Evolutionary conservation across 2,797 vertebrate species (phyloP).

Genomic region (Pangasius krempfi): DNA sequence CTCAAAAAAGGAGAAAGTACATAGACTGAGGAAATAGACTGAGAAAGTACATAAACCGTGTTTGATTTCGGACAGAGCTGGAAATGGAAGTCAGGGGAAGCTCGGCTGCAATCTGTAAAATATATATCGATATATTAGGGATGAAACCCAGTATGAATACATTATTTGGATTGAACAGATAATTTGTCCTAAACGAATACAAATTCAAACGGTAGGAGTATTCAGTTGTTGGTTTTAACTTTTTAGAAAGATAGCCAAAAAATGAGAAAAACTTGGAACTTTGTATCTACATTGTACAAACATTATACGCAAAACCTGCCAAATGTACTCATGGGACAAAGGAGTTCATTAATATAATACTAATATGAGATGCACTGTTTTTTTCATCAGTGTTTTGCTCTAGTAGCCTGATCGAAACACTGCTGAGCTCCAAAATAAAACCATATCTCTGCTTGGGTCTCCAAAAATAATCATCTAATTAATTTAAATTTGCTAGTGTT

Average conservation of each 20-base stretch:
- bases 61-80: background rate
- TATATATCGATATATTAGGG: background rate
- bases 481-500: background rate
- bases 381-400: background rate
- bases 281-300: no score
- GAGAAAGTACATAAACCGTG: background rate
- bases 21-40: background rate
- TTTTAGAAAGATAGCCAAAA: no score
- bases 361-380: background rate
- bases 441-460: background rate
- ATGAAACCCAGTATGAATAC: background rate
- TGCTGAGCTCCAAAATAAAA: background rate
- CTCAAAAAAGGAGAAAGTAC: background rate
- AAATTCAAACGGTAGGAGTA: background rate
- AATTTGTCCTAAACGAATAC: background rate
- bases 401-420: background rate
- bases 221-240: background rate
- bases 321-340: background rate
- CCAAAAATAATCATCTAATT: background rate
- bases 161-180: background rate
- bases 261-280: no score
- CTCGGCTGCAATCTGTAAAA: background rate
- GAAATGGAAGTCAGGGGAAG: constrained; percentile 14
- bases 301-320: background rate
- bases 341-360: background rate